Base-by-base conservation (phyloP, 2,797 vertebrate species). In the Fringilla coelebs region DNA sequence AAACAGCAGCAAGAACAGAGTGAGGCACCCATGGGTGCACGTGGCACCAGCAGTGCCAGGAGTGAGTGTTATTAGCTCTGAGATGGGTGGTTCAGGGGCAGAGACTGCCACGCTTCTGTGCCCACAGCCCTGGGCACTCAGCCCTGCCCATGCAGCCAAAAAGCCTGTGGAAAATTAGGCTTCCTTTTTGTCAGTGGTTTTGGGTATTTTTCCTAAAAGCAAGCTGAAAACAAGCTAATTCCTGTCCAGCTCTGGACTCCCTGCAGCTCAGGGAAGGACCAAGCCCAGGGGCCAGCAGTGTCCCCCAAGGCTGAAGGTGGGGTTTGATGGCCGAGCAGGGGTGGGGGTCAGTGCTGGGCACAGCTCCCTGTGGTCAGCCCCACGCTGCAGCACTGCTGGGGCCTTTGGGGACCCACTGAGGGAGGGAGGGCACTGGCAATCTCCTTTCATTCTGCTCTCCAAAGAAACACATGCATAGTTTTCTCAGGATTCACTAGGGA, bases 1-100 rank as follows among this genome's bases (percentile, higher is more conserved):
- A 19, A 81, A 51, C 0, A 63, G 22, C 43, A 17, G 18, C 38
- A 90, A 61, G 54, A 54, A 66, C 7, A 26, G 29, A 63, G n/a
- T 0, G 0, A 71, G 46, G 6, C 58, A 68, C 13, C 49, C 9
- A 0, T 3, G 48, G 70, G 52, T 78, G 63, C 43, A 62, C 6
- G 3, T 7, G 5, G 26, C 71, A 66, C 60, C 6, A 3, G 34
- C 5, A 9, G 19, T 2, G 13, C 36, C 70, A 67, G 52, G 15
- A 65, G 29, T 0, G 0, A 46, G 7, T 48, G 40, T 25, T 28
- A 36, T 16, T 38, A 80, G 24, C 29, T 45, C 11, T 0, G 0
- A 71, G 36, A 58, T 0, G 4, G 48, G 43, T 2, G 4, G 21
- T 29, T 31, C 7, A 7, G 29, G 38, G 45, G 32, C 3, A 2